phyloP scores from a whole-genome alignment of 2,888 invertebrate species.

The Eumerus sabulonum region DNA sequence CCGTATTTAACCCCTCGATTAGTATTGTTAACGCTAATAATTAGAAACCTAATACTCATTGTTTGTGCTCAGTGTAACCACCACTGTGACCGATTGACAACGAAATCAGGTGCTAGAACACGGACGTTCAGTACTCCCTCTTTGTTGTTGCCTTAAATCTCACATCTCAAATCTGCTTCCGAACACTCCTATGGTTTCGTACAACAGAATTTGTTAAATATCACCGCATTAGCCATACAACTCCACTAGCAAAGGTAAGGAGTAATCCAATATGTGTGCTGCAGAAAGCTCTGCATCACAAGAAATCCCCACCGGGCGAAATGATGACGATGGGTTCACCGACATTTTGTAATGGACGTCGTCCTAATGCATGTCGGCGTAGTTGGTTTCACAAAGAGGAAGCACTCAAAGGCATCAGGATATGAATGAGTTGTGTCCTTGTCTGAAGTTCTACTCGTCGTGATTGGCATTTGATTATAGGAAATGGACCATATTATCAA shows the following conservation, averaged over 20 bases:
- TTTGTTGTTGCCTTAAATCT: slow-evolving; percentile 51
- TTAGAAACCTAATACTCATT: slow-evolving; percentile 50
- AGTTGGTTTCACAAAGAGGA: no score
- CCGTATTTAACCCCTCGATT: slow-evolving; percentile 37
- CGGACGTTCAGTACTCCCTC: slow-evolving; percentile 10
- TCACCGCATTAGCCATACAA: slow-evolving; percentile 31
- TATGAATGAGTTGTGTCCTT: no score
- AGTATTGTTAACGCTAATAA: slow-evolving; percentile 63
- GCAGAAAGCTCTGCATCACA: slow-evolving; percentile 30
- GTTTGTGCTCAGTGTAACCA: slow-evolving; percentile 20
- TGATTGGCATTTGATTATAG: no score
- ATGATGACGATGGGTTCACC: no score
- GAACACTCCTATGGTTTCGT: slow-evolving; percentile 44
- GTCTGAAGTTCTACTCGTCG: no score
- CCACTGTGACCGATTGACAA: slow-evolving; percentile 35
- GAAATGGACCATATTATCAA: no score
- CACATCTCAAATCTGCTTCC: slow-evolving; percentile 23
- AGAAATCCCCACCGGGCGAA: slow-evolving; percentile 6
- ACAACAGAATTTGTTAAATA: slow-evolving; percentile 43
- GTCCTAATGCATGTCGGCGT: no score
- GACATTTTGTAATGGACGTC: no score
- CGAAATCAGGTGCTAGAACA: slow-evolving; percentile 59
- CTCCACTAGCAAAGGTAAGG: slow-evolving; percentile 8
- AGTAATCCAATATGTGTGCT: slow-evolving; percentile 40
- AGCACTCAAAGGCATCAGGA: no score